A percentile compares a stretch with the other conserved stretches of the same genome.
These are phyloP conservation scores for Drosophila greeni DNA, from an alignment of 2,888 invertebrate genomes.

Conservation along the genomic window DNA sequence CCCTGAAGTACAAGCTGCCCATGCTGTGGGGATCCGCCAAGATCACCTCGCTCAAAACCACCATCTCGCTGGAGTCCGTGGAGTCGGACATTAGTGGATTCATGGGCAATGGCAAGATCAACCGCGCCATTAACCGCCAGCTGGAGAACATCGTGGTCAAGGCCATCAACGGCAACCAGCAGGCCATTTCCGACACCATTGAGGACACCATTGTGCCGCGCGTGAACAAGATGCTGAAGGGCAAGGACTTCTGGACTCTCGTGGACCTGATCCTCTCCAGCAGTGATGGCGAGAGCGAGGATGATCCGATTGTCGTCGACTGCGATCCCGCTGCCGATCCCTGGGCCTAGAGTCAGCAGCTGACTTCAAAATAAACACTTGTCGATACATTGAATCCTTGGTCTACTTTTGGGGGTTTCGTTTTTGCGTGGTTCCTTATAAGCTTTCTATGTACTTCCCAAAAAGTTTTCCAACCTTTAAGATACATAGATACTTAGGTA, in stretches of 20 bases:
- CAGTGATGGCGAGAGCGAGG: slow-evolving; percentile 63
- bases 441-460: rapidly evolving
- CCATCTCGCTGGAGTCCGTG: slow-evolving; percentile 60
- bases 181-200: slow-evolving; percentile 63
- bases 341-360: slow-evolving; percentile 61
- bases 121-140: slow-evolving; percentile 63
- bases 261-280: slow-evolving; percentile 62
- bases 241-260: slow-evolving; percentile 72
- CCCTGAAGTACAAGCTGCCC: slow-evolving; percentile 71
- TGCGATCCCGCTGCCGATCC: slow-evolving; percentile 73
- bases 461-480: background rate
- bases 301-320: slow-evolving; percentile 67
- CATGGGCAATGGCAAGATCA: slow-evolving; percentile 64
- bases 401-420: slow-evolving; percentile 54
- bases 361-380: slow-evolving; percentile 15
- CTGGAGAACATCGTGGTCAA: slow-evolving; percentile 64
- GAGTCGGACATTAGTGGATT: slow-evolving; percentile 70
- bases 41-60: slow-evolving; percentile 68
- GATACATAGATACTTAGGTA: too few species aligned
- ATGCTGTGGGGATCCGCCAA: slow-evolving; percentile 75
- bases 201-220: slow-evolving; percentile 67
- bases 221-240: slow-evolving; percentile 70
- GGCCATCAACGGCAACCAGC: slow-evolving; percentile 66
- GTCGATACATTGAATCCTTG: slow-evolving; percentile 13
- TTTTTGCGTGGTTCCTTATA: background rate